Evolutionary conservation across 2,797 vertebrate species (phyloP), one percentile per base, ranked within the genome.

Genomic region (Esox lucius): DNA sequence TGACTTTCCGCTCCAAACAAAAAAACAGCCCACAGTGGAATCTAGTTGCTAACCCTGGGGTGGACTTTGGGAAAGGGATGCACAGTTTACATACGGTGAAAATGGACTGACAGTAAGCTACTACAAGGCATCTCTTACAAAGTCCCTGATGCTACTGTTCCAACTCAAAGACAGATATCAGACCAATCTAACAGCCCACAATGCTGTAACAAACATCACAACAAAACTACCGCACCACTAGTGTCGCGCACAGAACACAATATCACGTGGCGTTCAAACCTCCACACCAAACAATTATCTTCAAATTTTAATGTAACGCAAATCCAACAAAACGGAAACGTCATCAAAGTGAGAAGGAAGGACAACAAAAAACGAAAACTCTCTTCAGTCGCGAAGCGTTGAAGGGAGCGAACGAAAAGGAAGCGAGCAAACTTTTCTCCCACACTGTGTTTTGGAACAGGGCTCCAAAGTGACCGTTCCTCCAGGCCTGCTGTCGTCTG

Each of bases 401-500:
- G 92, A 92, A 91, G 91, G 90, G 90, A 91, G 91, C 91, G 91
- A 89, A 89, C 90, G 88, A 86, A 86, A 89, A 90, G 91, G 88
- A 92, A 93, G 93, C 91, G 91, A 92, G 5, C 77, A 94, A 93
- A 94, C 93, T 94, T 95, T 94, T 93, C 92, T 94, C 90, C 90
- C 93, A 92, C 93, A 91, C 92, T 91, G 92, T 83, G 93, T 89
- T 39, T 93, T 94, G 93, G 92, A 93, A 93, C 89, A 92, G 89
- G 90, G 92, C 92, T 94, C 92, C 92, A 94, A 94, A 95, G 93
- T 94, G 94, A 94, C 94, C 94, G 93, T 92, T 92, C 94, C 94
- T 94, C 93, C 93, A 85, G 86, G 82, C 84, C 86, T 84, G 84
- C 91, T 94, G 92, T 94, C 93, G 92, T 93, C 93, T 91, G 87